Conservation (phyloP, 1,140 invertebrate genomes). For the Armadillidium nasatum region DNA sequence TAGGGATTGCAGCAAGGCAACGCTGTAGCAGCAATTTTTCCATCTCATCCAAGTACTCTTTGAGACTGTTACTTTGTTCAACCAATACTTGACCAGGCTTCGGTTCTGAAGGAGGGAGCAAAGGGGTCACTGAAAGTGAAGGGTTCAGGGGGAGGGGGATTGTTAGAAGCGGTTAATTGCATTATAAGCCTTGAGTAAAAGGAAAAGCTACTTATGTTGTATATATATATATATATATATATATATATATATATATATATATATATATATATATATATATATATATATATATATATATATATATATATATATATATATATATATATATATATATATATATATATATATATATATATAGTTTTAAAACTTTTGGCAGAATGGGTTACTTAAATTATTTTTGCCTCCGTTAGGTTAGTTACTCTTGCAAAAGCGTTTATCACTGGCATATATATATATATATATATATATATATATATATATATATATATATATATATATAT, state of each 20-base stretch:
- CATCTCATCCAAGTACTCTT: conserved; percentile 74
- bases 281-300: conserved; percentile 7
- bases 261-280: conserved; percentile 20
- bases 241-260: conserved; percentile 18
- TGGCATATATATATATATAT: too few species aligned
- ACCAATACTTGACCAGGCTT: conserved; percentile 79
- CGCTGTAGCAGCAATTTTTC: conserved; percentile 75
- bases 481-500: too few species aligned
- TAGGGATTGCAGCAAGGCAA: conserved; percentile 63
- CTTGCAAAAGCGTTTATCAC: too few species aligned
- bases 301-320: conserved; percentile 28
- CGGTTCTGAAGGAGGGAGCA: conserved; percentile 58
- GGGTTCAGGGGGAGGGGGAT: not conserved
- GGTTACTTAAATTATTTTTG: too few species aligned
- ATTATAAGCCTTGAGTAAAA: too few species aligned
- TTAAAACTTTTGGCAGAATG: too few species aligned
- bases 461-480: too few species aligned
- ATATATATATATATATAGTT: too few species aligned
- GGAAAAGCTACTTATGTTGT: too few species aligned
- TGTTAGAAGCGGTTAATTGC: not conserved
- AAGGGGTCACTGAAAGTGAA: not conserved
- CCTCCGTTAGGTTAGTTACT: too few species aligned
- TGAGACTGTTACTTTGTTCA: conserved; percentile 73
- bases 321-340: conserved; percentile 26
- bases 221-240: conserved; percentile 20